Percentiles rank a stretch among this genome's conserved stretches.
phyloP scores from a whole-genome alignment of 2,113 vertebrate genomes.

The Cephalopterus ornatus region DNA sequence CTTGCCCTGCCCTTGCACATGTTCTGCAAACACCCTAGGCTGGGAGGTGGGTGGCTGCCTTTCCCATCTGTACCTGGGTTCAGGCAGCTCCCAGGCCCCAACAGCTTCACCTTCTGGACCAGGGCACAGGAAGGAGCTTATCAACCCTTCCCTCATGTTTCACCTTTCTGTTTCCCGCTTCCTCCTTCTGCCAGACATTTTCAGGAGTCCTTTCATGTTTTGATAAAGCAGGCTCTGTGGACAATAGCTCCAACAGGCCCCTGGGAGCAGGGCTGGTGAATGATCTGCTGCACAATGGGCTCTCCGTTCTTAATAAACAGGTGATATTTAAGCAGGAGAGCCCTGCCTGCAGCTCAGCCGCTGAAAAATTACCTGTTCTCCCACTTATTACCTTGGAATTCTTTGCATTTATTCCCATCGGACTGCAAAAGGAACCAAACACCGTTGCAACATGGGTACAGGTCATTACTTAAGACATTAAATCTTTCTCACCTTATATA shows the following conservation, averaged over 20 bases:
- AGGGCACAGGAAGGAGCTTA: not conserved
- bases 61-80: not conserved
- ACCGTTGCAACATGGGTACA: rapidly evolving
- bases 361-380: not conserved
- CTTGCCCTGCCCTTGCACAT: not conserved
- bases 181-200: not conserved
- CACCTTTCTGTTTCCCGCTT: not conserved
- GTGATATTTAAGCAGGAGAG: not conserved
- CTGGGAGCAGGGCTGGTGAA: not conserved
- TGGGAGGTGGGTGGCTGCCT: not conserved
- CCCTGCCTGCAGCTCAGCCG: not conserved
- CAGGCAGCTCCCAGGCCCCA: not conserved
- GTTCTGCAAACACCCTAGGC: not conserved
- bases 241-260: not conserved
- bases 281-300: not conserved
- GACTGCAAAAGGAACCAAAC: not conserved
- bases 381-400: not conserved
- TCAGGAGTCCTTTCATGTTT: not conserved
- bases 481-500: conserved; percentile 84
- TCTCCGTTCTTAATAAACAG: not conserved
- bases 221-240: not conserved
- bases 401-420: not conserved
- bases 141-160: not conserved
- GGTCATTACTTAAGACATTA: not conserved
- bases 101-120: not conserved